Conservation (phyloP, 2,797 vertebrate species). For the Oryzias dopingdopingensis region DNA sequence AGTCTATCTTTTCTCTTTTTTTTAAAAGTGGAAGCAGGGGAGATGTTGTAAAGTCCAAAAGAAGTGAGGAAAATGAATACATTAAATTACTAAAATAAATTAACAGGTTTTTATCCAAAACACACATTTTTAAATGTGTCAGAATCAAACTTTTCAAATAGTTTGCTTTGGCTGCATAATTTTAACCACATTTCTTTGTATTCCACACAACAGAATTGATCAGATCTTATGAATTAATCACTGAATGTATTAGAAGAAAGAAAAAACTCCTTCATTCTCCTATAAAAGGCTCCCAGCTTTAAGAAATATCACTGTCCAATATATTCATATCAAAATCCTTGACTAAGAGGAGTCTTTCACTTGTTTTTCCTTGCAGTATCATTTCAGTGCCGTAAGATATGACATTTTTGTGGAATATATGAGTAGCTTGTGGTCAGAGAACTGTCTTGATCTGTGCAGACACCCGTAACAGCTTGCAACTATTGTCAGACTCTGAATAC, state of each 20-base stretch:
- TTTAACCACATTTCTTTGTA: no score
- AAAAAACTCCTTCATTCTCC: background rate
- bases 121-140: no score
- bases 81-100: no score
- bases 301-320: slow-evolving; percentile 1
- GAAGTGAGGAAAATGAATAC: no score
- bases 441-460: slow-evolving; percentile 41
- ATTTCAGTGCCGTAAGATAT: slow-evolving; percentile 10
- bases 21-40: no score
- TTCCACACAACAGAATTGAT: no score
- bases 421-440: slow-evolving; percentile 14
- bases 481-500: slow-evolving; percentile 14
- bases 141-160: no score
- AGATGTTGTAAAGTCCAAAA: no score
- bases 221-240: background rate
- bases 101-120: no score
- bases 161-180: no score
- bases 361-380: slow-evolving; percentile 5
- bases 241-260: background rate
- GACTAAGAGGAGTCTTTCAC: background rate
- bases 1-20: no score
- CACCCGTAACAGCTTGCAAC: slow-evolving; percentile 27
- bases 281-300: background rate
- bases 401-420: slow-evolving; percentile 30
- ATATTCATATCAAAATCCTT: background rate